Evolutionary conservation across 1,140 invertebrate genomes (phyloP).

Genomic region (Eupristina koningsbergeri): DNA sequence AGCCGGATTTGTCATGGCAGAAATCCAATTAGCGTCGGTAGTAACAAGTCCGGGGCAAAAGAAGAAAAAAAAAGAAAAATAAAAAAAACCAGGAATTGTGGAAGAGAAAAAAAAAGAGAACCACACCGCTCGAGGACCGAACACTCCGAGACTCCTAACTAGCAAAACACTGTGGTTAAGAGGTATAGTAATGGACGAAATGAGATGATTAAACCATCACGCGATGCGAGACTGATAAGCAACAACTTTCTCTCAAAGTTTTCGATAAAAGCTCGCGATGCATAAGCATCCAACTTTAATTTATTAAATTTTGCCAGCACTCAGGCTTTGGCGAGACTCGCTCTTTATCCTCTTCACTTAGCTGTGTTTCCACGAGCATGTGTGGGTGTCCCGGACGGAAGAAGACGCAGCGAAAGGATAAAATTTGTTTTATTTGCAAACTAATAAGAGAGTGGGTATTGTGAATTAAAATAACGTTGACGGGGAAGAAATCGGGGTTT

Average conservation of each 20-base stretch:
- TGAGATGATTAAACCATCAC: background rate
- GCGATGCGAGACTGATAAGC: background rate
- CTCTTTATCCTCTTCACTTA: background rate
- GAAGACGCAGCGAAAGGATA: too few species aligned
- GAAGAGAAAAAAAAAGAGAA: background rate
- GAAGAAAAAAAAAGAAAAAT: background rate
- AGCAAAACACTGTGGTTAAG: slow-evolving; percentile 20
- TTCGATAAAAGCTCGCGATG: slow-evolving; percentile 14
- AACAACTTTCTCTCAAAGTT: background rate
- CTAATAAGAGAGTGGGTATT: too few species aligned
- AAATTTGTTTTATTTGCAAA: too few species aligned
- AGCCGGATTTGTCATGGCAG: background rate
- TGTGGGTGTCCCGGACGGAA: too few species aligned
- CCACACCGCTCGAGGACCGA: background rate
- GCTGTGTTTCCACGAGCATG: too few species aligned
- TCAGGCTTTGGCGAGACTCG: background rate
- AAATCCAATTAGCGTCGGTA: slow-evolving; percentile 35
- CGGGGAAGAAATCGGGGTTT: too few species aligned
- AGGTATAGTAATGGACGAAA: slow-evolving; percentile 18
- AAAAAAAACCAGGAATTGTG: background rate
- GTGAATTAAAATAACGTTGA: too few species aligned
- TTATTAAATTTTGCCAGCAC: background rate
- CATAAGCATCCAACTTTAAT: background rate
- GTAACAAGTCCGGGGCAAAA: slow-evolving; percentile 10
- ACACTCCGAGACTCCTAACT: background rate